Conservation (phyloP, 1,140 invertebrate genomes). For the Neodiprion virginianus region DNA sequence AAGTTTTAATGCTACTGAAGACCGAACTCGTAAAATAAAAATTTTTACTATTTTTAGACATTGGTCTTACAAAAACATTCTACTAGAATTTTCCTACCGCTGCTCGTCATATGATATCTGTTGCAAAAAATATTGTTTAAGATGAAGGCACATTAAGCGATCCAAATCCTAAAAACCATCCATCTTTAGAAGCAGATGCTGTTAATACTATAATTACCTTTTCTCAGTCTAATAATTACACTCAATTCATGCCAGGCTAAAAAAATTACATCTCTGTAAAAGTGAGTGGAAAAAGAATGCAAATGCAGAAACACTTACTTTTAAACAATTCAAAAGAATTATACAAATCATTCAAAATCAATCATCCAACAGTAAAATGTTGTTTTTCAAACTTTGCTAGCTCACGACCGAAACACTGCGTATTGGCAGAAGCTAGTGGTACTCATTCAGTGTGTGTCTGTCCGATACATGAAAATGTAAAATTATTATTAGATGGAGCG, state of each 20-base stretch:
- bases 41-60: no score
- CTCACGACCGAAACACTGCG: slow-evolving; percentile 33
- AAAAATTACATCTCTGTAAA: slow-evolving; percentile 30
- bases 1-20: no score
- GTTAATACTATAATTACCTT: no score
- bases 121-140: no score
- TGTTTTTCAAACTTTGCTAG: slow-evolving; percentile 33
- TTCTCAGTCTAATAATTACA: no score
- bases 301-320: slow-evolving; percentile 30
- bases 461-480: slow-evolving; percentile 34
- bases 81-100: no score
- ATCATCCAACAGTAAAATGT: slow-evolving; percentile 29
- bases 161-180: no score
- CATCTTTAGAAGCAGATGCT: no score
- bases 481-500: slow-evolving; percentile 22
- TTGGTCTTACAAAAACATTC: no score
- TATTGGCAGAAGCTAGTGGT: slow-evolving; percentile 31
- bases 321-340: slow-evolving; percentile 21
- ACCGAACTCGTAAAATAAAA: no score
- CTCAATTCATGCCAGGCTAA: slow-evolving; percentile 20
- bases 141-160: no score
- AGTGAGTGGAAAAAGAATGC: slow-evolving; percentile 19
- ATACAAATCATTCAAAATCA: slow-evolving; percentile 12
- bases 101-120: no score
- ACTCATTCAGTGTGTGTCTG: slow-evolving; percentile 38